phyloP scores from a whole-genome alignment of 2,797 vertebrate species.

The Labeo calbasu region DNA sequence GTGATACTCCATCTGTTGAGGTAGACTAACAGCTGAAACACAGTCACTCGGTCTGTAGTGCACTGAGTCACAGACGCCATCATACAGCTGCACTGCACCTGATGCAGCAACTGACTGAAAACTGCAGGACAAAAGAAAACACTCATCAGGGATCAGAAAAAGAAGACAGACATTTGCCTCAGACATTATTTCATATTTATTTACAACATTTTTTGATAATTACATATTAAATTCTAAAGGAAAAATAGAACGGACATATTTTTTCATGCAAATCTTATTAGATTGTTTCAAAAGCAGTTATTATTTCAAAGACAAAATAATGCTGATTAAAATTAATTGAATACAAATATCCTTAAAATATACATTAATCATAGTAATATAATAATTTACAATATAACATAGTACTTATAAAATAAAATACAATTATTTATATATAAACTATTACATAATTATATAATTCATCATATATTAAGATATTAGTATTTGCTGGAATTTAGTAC shows the following conservation, averaged over 20 bases:
- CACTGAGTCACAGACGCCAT: constrained; percentile 67
- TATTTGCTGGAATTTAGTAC: too few species aligned
- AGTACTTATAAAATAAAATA: too few species aligned
- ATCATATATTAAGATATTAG: too few species aligned
- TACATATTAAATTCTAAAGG: neutral
- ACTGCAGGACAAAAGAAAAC: constrained; percentile 70
- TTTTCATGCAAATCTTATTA: too few species aligned
- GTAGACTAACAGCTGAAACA: constrained; percentile 90
- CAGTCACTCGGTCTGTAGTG: constrained; percentile 76
- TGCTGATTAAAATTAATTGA: too few species aligned
- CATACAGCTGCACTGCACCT: constrained; percentile 80
- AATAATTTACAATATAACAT: too few species aligned
- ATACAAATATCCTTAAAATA: too few species aligned
- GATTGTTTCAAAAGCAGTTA: neutral
- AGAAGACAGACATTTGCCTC: neutral
- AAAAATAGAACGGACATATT: neutral
- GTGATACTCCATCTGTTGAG: constrained; percentile 80
- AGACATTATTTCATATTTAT: too few species aligned
- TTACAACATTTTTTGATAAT: too few species aligned
- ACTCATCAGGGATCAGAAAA: neutral
- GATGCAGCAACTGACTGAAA: constrained; percentile 82
- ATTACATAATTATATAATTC: too few species aligned
- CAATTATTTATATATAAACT: too few species aligned
- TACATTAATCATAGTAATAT: too few species aligned
- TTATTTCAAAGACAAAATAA: neutral